phyloP scores from a whole-genome alignment of 2,113 vertebrate genomes.

The Spermophilus dauricus region DNA sequence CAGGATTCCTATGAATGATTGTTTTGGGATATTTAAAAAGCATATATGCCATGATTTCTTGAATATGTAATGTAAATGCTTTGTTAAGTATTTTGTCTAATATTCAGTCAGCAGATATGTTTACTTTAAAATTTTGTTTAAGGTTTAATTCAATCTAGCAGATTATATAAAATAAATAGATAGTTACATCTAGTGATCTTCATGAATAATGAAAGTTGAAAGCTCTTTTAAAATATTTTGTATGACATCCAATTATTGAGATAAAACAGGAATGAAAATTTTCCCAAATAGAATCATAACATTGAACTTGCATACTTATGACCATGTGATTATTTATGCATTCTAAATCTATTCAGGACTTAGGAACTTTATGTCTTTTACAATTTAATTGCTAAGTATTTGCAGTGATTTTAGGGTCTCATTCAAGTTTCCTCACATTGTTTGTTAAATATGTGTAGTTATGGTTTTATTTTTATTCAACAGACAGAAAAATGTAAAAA shows the following conservation, averaged over 20 bases:
- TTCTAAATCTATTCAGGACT: not conserved
- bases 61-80: not conserved
- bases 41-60: not conserved
- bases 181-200: not conserved
- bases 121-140: not conserved
- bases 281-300: not conserved
- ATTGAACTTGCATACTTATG: not conserved
- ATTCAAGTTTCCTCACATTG: not conserved
- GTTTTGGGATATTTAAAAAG: not conserved
- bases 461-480: no score
- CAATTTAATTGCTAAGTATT: not conserved
- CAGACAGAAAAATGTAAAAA: no score
- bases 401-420: not conserved
- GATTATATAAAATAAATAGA: not conserved
- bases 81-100: not conserved
- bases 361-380: not conserved
- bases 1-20: not conserved
- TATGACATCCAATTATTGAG: not conserved
- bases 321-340: conserved; percentile 22
- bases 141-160: not conserved
- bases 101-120: not conserved
- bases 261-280: not conserved
- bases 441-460: not conserved
- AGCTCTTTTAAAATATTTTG: conserved; percentile 1
- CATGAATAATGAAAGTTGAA: not conserved